Evolutionary conservation across 2,797 vertebrate species (phyloP).

Genomic region (Decapterus maruadsi): DNA sequence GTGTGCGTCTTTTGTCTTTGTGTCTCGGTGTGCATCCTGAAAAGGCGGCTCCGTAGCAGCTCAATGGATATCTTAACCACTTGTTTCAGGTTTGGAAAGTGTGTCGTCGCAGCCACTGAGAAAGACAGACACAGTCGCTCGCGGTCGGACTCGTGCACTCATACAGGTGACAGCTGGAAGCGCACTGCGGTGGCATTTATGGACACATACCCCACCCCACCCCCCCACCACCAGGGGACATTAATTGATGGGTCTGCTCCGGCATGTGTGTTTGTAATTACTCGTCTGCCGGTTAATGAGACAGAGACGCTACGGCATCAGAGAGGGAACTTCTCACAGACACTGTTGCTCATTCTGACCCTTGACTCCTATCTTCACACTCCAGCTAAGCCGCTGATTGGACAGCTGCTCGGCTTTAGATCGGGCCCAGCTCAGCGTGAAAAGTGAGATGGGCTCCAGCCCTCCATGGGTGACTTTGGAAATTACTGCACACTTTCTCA

Average conservation of each 20-base stretch:
- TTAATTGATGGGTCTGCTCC: slow-evolving; percentile 67
- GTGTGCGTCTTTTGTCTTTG: slow-evolving; percentile 53
- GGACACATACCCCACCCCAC: slow-evolving; percentile 51
- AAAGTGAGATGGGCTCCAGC: slow-evolving; percentile 68
- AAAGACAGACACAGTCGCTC: slow-evolving; percentile 19
- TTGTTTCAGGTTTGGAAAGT: slow-evolving; percentile 67
- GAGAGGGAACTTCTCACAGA: slow-evolving; percentile 49
- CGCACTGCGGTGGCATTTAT: slow-evolving; percentile 62
- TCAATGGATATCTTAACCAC: slow-evolving; percentile 69
- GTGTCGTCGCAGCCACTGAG: slow-evolving; percentile 58
- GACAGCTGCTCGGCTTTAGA: slow-evolving; percentile 79
- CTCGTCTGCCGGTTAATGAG: slow-evolving; percentile 66
- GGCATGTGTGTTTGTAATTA: slow-evolving; percentile 68
- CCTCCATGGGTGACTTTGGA: slow-evolving; percentile 73
- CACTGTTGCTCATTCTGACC: slow-evolving; percentile 72
- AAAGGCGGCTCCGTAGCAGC: slow-evolving; percentile 39
- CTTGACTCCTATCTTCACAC: slow-evolving; percentile 79
- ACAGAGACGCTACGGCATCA: slow-evolving; percentile 41
- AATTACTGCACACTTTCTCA: slow-evolving; percentile 68
- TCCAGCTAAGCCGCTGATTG: slow-evolving; percentile 81
- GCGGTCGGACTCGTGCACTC: slow-evolving; percentile 38
- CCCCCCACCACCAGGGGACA: slow-evolving; percentile 32
- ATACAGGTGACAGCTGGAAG: slow-evolving; percentile 76
- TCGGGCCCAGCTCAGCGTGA: slow-evolving; percentile 75
- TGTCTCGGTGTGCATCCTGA: slow-evolving; percentile 44